These are phyloP conservation scores for Antechinus flavipes DNA, from an alignment of 2,113 vertebrate genomes.

Conservation along the genomic window DNA sequence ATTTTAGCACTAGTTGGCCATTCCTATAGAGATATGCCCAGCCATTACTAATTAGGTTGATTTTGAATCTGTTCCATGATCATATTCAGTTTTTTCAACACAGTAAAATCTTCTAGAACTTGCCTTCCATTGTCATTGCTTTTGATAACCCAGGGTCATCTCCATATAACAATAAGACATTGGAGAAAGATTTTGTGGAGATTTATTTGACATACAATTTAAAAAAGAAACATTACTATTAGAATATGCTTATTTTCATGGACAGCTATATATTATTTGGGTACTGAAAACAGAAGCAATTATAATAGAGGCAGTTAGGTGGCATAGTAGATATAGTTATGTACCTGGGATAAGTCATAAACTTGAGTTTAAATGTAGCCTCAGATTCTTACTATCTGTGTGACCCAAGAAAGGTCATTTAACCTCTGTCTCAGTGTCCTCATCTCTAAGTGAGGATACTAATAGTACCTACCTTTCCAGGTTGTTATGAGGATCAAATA, in stretches of 20 bases:
- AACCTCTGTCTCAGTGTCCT: too few relatives aligned
- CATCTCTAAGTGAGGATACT: too few relatives aligned
- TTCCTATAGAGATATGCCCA: too few relatives aligned
- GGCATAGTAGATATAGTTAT: too few relatives aligned
- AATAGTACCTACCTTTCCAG: too few relatives aligned
- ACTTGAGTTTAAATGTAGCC: too few relatives aligned
- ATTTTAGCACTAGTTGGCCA: too few relatives aligned
- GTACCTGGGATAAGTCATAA: too few relatives aligned
- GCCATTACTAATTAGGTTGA: neutral
- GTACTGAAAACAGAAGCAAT: neutral
- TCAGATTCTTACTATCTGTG: too few relatives aligned
- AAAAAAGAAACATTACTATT: conserved; percentile 10
- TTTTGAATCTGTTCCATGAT: neutral
- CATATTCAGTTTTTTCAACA: neutral
- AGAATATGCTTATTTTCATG: conserved; percentile 49
- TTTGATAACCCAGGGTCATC: neutral
- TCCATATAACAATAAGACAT: neutral
- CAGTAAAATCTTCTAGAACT: neutral
- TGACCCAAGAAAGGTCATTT: too few relatives aligned
- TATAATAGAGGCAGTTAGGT: neutral
- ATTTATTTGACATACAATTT: conserved; percentile 67
- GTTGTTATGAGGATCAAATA: too few relatives aligned
- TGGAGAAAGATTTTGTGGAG: neutral
- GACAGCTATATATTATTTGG: conserved; percentile 18
- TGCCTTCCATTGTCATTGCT: neutral